Evolutionary conservation across 1,140 invertebrate genomes (phyloP), one percentile per base, ranked within the genome.

Genomic region (Luehdorfia chinensis): DNA sequence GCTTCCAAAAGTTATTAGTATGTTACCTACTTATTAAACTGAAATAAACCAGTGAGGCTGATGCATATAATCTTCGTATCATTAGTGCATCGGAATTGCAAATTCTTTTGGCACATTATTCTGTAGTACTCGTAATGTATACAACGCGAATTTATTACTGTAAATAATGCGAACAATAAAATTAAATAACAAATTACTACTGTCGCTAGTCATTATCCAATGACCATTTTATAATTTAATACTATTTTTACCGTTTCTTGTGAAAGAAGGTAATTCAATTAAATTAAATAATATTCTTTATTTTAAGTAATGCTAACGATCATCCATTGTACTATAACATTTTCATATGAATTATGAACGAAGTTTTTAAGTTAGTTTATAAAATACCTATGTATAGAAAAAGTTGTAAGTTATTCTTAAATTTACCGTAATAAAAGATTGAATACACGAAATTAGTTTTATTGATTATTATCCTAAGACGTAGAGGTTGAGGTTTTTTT

Each of bases 341-440:
- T 63, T 57, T 63, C n/a, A n/a, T 54, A 50, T 67, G 47, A 60
- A 51, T 53, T 59, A 64, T 52, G 76, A 80, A 77, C 74, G 77
- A 80, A 74, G 48, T 73, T 73, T 66, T 46, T 70, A 59, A 46
- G 51, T 41, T 59, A 62, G 34, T 55, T 34, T 51, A 60, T 56
- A 56, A 50, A 52, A 58, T 59, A 33, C 63, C 55, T 66, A 64
- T 63, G 67, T 65, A 66, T 49, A 59, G 64, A 65, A 44, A 52
- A 55, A 55, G 50, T 58, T 57, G 44, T 70, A 67, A 71, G 65
- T 67, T 72, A 77, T 77, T 80, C 76, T 77, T 66, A 70, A 75
- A 67, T 62, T 56, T 19, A 51, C 65, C 73, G 63, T 75, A 78
- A 66, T 74, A 74, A 78, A 75, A 65, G 36, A 66, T 66, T 58